phyloP scores from a whole-genome alignment of 2,113 vertebrate species.

The Crotalus helleri region DNA sequence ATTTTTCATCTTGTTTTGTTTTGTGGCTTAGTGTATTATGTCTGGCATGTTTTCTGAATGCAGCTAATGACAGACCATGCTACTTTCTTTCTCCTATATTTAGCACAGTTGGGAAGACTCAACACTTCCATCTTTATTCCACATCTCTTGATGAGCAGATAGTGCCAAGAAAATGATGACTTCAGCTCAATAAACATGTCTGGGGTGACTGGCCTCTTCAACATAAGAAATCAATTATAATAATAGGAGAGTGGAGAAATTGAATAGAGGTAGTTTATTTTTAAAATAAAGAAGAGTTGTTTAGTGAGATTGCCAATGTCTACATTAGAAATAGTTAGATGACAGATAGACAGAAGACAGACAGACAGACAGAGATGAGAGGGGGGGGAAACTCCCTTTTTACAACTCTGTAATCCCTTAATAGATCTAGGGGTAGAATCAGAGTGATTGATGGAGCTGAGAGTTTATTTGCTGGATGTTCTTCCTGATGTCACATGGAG shows the following conservation, averaged over 20 bases:
- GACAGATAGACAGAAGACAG: not conserved
- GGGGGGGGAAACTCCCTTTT: not conserved
- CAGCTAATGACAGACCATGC: not conserved
- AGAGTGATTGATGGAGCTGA: not conserved
- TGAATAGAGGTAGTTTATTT: not conserved
- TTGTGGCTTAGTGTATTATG: not conserved
- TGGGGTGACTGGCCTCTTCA: not conserved
- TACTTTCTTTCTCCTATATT: not conserved
- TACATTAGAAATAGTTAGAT: not conserved
- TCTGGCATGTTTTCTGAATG: not conserved
- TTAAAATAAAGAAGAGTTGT: not conserved
- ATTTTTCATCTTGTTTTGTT: not conserved
- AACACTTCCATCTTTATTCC: not conserved
- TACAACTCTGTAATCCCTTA: not conserved
- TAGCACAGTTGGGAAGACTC: conserved; percentile 22
- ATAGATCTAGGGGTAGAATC: not conserved
- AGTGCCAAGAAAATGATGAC: conserved; percentile 17
- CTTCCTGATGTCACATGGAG: not conserved
- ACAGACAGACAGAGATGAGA: too few species aligned
- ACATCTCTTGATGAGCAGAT: conserved; percentile 16
- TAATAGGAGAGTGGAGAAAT: conserved; percentile 1
- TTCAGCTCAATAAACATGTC: not conserved
- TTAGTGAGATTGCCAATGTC: not conserved
- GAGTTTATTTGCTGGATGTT: not conserved
- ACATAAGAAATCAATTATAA: not conserved